These are phyloP conservation scores for Aldabrachelys gigantea DNA, from an alignment of 2,113 vertebrate genomes.

Conservation along the genomic window DNA sequence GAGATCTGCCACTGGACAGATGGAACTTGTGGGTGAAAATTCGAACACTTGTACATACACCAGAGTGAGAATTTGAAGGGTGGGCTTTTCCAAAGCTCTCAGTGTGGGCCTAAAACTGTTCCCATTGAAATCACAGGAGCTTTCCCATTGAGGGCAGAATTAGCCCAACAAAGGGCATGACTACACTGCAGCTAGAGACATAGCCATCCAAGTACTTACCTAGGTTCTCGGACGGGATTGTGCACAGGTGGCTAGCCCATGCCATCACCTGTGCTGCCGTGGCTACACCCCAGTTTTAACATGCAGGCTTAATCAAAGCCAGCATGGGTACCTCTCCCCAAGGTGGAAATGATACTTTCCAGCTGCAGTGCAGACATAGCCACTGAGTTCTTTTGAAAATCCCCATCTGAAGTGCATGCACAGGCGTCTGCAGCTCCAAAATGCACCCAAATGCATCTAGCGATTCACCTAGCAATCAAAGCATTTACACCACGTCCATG, in stretches of 20 bases:
- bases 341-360: too few relatives aligned
- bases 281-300: not conserved
- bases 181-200: not conserved
- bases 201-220: not conserved
- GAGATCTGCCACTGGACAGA: not conserved
- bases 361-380: not conserved
- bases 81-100: not conserved
- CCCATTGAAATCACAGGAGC: rapidly evolving
- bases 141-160: not conserved
- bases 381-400: not conserved
- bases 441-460: rapidly evolving
- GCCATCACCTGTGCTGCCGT: too few relatives aligned
- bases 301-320: too few relatives aligned
- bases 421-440: not conserved
- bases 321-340: not conserved
- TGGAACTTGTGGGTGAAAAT: not conserved
- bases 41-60: not conserved
- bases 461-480: rapidly evolving
- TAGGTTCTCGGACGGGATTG: not conserved
- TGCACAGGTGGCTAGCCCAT: not conserved
- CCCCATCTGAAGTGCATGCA: rapidly evolving
- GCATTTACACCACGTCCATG: not conserved
- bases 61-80: rapidly evolving
- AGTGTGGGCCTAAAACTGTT: not conserved
- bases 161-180: rapidly evolving